Conservation (phyloP, 1,140 invertebrate species). For the Nymphalis io region DNA sequence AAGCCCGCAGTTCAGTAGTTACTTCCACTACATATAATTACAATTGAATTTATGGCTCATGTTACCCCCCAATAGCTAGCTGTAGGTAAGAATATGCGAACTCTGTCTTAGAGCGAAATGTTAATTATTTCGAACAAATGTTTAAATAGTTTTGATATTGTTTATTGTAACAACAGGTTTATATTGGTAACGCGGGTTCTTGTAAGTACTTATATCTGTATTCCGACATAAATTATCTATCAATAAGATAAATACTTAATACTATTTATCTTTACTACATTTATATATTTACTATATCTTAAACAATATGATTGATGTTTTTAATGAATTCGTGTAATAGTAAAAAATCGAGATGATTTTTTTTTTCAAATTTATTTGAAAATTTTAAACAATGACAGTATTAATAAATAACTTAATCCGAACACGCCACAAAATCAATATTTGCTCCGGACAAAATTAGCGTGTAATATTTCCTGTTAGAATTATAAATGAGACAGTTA, state of each 20-base stretch:
- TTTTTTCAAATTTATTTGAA: no score
- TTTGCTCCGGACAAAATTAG: conserved; percentile 69
- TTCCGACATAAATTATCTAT: no score
- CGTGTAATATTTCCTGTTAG: conserved; percentile 76
- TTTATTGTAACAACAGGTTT: no score
- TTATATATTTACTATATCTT: no score
- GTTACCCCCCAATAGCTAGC: conserved; percentile 16
- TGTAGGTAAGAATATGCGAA: conserved; percentile 7
- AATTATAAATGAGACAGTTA: conserved; percentile 68
- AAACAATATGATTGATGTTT: no score
- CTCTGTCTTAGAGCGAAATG: background rate
- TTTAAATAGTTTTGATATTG: background rate
- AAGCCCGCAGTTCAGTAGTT: conserved; percentile 63
- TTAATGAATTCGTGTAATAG: no score
- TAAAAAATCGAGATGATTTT: no score
- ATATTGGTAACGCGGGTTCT: no score
- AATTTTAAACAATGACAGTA: background rate
- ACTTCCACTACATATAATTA: conserved; percentile 80
- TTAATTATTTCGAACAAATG: background rate
- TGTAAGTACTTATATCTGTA: no score
- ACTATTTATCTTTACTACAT: no score
- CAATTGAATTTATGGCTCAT: conserved; percentile 68
- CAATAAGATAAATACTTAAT: no score
- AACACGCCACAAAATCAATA: conserved; percentile 65
- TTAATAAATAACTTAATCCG: conserved; percentile 40